phyloP scores from a whole-genome alignment of 2,797 vertebrate genomes.

The Liparis tanakae region DNA sequence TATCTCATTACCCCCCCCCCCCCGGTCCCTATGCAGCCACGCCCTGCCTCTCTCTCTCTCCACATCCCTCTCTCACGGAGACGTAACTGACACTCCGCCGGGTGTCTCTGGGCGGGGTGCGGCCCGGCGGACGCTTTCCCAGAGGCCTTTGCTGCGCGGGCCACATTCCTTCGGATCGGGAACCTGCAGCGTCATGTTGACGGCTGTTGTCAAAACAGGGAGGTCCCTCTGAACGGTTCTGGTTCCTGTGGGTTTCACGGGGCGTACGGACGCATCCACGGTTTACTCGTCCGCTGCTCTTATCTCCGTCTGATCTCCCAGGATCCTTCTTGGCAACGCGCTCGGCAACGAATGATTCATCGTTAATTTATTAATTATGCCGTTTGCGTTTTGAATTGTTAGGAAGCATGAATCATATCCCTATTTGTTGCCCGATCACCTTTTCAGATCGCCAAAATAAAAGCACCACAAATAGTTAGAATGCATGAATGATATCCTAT shows the following conservation, averaged over 20 bases:
- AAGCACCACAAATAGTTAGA: not conserved
- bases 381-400: no score
- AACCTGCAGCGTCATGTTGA: conserved; percentile 51
- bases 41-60: not conserved
- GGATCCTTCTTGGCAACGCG: not conserved
- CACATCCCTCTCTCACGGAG: not conserved
- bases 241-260: no score
- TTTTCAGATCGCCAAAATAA: no score
- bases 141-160: conserved; percentile 33
- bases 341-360: not conserved
- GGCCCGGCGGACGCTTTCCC: conserved; percentile 44
- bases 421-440: no score
- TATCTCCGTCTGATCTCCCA: not conserved
- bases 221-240: not conserved
- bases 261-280: no score
- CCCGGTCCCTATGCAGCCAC: not conserved
- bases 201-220: conserved; percentile 39
- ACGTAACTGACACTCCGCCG: no score
- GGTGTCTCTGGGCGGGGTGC: conserved; percentile 54
- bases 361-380: no score
- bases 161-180: conserved; percentile 41
- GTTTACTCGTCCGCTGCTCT: no score
- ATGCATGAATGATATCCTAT: not conserved
- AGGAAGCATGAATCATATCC: no score
- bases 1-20: not conserved